phyloP scores from a whole-genome alignment of 2,888 invertebrate genomes.

The Troilus luridus region DNA sequence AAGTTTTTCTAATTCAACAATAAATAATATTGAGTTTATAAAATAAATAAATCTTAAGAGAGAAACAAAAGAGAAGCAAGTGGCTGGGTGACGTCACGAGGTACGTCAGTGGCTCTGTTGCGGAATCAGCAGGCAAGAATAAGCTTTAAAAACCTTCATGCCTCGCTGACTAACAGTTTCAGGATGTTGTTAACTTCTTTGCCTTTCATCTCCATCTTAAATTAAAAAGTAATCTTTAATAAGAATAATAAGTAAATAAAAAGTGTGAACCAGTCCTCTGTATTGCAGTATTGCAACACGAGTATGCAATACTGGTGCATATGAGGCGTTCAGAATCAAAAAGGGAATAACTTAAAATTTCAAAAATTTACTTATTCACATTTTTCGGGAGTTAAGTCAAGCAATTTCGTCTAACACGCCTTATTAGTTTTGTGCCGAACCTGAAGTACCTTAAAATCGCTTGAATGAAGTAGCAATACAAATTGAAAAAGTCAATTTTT shows the following conservation, averaged over 20 bases:
- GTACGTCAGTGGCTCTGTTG: slow-evolving; percentile 19
- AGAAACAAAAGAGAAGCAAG: not conserved
- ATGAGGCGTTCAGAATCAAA: not conserved
- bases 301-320: not conserved
- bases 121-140: slow-evolving; percentile 22
- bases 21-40: too few relatives aligned
- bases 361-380: too few relatives aligned
- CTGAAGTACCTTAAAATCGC: too few relatives aligned
- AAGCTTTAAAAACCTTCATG: slow-evolving; percentile 40
- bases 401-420: too few relatives aligned
- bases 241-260: not conserved
- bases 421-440: too few relatives aligned
- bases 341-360: too few relatives aligned
- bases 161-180: not conserved
- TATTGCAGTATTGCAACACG: not conserved
- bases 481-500: too few relatives aligned
- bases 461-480: too few relatives aligned
- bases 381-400: too few relatives aligned
- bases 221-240: not conserved
- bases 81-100: not conserved
- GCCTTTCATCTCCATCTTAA: not conserved
- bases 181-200: not conserved
- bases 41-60: not conserved
- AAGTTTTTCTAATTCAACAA: too few relatives aligned
- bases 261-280: not conserved